A percentile compares a stretch with the other conserved stretches of the same genome.
phyloP scores from a whole-genome alignment of 2,113 vertebrate species.

The Muntiacus muntjak region DNA sequence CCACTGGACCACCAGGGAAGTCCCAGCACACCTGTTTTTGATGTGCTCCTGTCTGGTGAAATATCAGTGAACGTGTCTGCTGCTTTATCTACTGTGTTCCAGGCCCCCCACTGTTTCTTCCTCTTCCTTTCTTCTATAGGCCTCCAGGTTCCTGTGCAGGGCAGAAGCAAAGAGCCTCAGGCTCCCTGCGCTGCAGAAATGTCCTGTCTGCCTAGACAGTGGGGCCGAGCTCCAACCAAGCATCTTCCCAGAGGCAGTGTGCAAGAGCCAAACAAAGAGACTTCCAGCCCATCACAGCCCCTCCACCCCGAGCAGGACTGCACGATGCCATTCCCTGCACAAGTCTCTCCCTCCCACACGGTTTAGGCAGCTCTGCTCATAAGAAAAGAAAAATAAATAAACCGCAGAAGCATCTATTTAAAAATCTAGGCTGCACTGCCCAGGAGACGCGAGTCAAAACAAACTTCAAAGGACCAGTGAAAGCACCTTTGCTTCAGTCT shows the following conservation, averaged over 20 bases:
- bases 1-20: neutral
- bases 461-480: neutral
- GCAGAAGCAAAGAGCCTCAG: too few relatives aligned
- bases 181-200: fast-evolving
- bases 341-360: neutral
- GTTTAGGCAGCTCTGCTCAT: neutral
- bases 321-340: fast-evolving
- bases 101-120: fast-evolving
- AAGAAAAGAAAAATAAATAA: neutral
- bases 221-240: too few relatives aligned
- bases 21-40: neutral
- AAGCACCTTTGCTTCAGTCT: neutral
- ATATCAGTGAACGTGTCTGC: fast-evolving
- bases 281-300: fast-evolving
- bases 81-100: fast-evolving
- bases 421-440: neutral
- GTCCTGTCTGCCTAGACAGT: neutral
- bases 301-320: neutral
- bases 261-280: neutral
- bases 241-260: neutral
- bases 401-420: fast-evolving
- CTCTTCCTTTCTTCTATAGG: neutral
- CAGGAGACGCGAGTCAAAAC: neutral
- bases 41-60: neutral
- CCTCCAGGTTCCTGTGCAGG: neutral